Conservation (phyloP, 2,797 vertebrate species). For the Clarias platycephalus region DNA sequence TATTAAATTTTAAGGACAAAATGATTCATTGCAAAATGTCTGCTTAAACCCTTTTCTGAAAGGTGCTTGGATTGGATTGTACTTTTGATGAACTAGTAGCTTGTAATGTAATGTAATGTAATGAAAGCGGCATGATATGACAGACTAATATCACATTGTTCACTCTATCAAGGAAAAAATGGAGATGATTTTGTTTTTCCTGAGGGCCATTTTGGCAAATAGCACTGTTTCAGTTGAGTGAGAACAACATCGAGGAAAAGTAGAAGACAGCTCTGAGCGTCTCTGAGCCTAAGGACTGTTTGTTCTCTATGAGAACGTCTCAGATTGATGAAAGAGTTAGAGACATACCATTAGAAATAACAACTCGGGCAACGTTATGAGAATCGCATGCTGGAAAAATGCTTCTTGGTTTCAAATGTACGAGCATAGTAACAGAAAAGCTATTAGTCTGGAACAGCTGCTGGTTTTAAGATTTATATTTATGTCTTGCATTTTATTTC, state of each 20-base stretch:
- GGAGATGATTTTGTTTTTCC: slow-evolving; percentile 55
- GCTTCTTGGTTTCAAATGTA: neutral
- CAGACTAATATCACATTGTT: slow-evolving; percentile 27
- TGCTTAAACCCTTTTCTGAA: neutral
- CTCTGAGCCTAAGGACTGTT: slow-evolving; percentile 49
- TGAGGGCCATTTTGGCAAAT: slow-evolving; percentile 64
- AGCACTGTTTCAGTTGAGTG: slow-evolving; percentile 65
- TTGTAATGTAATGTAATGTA: neutral
- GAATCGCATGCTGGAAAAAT: neutral
- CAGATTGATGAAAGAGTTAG: slow-evolving; percentile 59
- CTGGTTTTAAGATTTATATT: slow-evolving; percentile 18
- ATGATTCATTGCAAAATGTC: neutral
- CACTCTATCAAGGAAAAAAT: slow-evolving; percentile 52
- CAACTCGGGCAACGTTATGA: slow-evolving; percentile 42
- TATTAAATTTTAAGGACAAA: neutral
- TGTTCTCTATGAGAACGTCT: slow-evolving; percentile 54
- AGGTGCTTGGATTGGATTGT: neutral
- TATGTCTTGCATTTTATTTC: neutral
- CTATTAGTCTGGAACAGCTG: slow-evolving; percentile 32
- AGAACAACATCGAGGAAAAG: slow-evolving; percentile 59
- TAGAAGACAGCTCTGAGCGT: slow-evolving; percentile 25
- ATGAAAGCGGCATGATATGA: neutral
- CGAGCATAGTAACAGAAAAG: slow-evolving; percentile 18
- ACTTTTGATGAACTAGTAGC: neutral
- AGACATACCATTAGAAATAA: slow-evolving; percentile 50